Conservation (phyloP, 2,113 vertebrate species). For the Uria aalge region DNA sequence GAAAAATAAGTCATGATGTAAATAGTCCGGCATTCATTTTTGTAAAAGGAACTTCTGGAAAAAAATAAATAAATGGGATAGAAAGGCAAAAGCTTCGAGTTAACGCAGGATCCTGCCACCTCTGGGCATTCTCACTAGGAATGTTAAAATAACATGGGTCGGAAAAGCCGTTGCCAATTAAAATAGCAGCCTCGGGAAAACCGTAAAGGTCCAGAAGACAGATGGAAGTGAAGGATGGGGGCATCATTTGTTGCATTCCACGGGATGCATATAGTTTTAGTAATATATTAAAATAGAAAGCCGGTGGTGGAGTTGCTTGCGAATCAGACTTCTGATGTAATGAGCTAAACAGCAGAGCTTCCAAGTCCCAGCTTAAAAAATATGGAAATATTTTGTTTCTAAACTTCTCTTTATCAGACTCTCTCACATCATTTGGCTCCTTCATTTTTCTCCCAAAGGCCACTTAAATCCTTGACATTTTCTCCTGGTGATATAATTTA, state of each 20-base stretch:
- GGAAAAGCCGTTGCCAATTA: not conserved
- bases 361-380: slow-evolving; percentile 26
- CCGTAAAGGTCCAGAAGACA: not conserved
- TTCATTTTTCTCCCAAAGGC: slow-evolving; percentile 49
- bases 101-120: not conserved
- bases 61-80: not conserved
- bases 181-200: slow-evolving; percentile 16
- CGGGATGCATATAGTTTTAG: not conserved
- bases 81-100: not conserved
- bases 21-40: not conserved
- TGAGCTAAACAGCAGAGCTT: slow-evolving; percentile 7
- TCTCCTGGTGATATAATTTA: slow-evolving; percentile 59
- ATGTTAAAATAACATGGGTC: not conserved
- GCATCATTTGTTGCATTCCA: slow-evolving; percentile 17
- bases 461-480: slow-evolving; percentile 67
- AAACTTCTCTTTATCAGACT: slow-evolving; percentile 48
- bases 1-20: not conserved
- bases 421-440: slow-evolving; percentile 53
- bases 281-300: slow-evolving; percentile 54
- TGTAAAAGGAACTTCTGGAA: not conserved
- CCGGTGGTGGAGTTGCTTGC: not conserved
- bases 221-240: slow-evolving; percentile 7
- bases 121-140: not conserved
- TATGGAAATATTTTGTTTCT: slow-evolving; percentile 40
- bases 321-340: slow-evolving; percentile 19